Conservation (phyloP, 2,797 vertebrate genomes). For the Spinus pinus region DNA sequence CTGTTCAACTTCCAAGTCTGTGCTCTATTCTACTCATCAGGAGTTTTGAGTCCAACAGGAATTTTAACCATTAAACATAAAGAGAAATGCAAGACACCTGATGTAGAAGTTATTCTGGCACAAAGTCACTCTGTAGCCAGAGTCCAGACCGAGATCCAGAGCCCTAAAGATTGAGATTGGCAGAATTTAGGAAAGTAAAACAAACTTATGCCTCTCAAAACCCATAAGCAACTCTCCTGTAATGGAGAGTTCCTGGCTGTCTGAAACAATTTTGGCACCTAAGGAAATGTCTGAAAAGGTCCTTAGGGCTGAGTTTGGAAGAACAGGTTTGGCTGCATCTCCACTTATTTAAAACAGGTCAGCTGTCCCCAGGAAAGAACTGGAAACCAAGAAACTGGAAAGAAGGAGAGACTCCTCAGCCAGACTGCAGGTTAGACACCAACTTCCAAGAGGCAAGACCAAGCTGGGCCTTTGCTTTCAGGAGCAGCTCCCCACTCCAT, state of each 20-base stretch:
- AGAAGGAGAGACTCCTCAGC: neutral
- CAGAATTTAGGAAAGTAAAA: neutral
- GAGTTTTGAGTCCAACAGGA: neutral
- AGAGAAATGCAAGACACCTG: neutral
- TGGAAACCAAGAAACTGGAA: neutral
- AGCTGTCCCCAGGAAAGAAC: neutral
- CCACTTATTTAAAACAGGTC: neutral
- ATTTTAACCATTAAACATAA: neutral
- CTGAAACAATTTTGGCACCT: neutral
- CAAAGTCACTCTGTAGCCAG: neutral
- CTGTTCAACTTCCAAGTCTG: neutral
- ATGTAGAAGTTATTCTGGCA: neutral
- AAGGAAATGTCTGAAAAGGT: neutral
- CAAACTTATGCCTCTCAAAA: neutral
- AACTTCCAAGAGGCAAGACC: neutral
- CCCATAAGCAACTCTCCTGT: neutral
- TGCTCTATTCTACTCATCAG: neutral
- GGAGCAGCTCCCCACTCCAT: rapidly evolving
- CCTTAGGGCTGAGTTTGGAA: neutral
- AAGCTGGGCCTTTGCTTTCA: neutral
- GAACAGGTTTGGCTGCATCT: neutral
- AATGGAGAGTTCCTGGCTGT: neutral
- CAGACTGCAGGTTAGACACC: neutral
- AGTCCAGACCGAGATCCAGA: neutral
- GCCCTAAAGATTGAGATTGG: neutral